Evolutionary conservation across 1,140 invertebrate species (phyloP), one percentile per base, ranked within the genome.

Genomic region (Pogonognathellus flavescens): DNA sequence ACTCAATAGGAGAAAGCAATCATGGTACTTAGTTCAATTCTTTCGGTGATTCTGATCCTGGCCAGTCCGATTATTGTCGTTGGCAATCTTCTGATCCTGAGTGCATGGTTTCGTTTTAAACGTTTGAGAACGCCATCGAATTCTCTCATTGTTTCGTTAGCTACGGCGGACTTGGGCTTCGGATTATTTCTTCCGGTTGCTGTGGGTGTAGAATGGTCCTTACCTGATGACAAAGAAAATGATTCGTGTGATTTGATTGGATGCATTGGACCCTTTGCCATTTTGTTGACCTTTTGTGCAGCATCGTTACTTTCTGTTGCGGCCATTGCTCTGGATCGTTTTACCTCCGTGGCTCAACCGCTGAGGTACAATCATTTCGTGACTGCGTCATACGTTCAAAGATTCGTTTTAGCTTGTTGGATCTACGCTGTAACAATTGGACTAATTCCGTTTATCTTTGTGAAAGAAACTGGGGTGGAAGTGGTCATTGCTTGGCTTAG

Each of bases 101-200:
- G 92, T 5, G 92, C 93, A 1, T 92, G 93, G 88, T 93, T 93
- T 86, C 90, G 92, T 11, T 94, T 93, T 89, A 93, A 93, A 88
- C 90, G 93, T 84, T 90, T 93, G 1, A 89, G 93, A 84, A 93
- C 93, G 14, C 94, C 94, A 0, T 94, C 94, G 82, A 96, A 95
- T 90, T 93, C 93, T 85, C 91, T 96, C 18, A 92, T 96, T n/a
- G 92, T 94, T 66, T 95, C 94, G 3, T 90, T 96, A 80, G 94
- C 95, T 0, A 91, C 94, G 49, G 94, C 94, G 7, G 95, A 96
- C 90, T 91, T 95, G 18, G 92, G 94, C n/a, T 93, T 95, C 41
- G 95, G 94, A 0, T 90, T 95, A 76, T 92, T 94, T 86, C 93
- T 95, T 92, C 95, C 95, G 0, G 92, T 94, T 18, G 93, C 93